A percentile compares a stretch with the other conserved stretches of the same genome.
Conservation (phyloP, 1,140 invertebrate genomes). For the Tachypleus tridentatus region DNA sequence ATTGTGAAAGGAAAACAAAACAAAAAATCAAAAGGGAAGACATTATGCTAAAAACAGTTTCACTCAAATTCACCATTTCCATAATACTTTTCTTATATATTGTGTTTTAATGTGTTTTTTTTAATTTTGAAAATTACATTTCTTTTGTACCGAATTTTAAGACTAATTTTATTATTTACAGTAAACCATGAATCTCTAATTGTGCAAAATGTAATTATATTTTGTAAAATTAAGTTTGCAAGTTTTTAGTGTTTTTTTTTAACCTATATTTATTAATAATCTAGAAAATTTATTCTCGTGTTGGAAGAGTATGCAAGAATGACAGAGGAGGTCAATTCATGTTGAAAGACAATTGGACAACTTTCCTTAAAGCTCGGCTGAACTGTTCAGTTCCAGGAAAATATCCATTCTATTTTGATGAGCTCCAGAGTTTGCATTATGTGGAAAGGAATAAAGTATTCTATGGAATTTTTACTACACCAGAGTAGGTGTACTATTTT, state of each 20-base stretch:
- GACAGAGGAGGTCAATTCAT: slow-evolving; percentile 60
- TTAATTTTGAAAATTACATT: too few relatives aligned
- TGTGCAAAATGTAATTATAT: too few relatives aligned
- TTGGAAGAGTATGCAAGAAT: slow-evolving; percentile 84
- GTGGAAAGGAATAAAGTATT: slow-evolving; percentile 65
- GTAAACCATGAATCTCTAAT: too few relatives aligned
- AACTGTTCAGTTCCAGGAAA: slow-evolving; percentile 84
- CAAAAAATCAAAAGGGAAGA: too few relatives aligned
- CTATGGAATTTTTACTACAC: slow-evolving; percentile 86
- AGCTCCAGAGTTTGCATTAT: slow-evolving; percentile 67
- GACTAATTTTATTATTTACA: too few relatives aligned
- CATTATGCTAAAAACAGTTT: too few relatives aligned
- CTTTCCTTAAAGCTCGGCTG: slow-evolving; percentile 79
- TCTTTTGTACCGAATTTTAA: too few relatives aligned
- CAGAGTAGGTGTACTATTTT: slow-evolving; percentile 47
- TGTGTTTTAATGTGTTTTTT: too few relatives aligned
- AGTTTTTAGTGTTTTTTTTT: neutral
- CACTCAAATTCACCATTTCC: too few relatives aligned
- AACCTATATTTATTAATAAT: neutral
- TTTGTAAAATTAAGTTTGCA: too few relatives aligned
- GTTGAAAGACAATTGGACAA: slow-evolving; percentile 76
- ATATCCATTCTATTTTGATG: slow-evolving; percentile 88
- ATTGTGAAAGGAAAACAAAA: too few relatives aligned
- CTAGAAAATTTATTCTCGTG: slow-evolving; percentile 76
- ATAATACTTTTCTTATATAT: too few relatives aligned